A percentile compares a stretch with the other conserved stretches of the same genome.
phyloP scores from a whole-genome alignment of 2,113 vertebrate species.

The Alces alces region DNA sequence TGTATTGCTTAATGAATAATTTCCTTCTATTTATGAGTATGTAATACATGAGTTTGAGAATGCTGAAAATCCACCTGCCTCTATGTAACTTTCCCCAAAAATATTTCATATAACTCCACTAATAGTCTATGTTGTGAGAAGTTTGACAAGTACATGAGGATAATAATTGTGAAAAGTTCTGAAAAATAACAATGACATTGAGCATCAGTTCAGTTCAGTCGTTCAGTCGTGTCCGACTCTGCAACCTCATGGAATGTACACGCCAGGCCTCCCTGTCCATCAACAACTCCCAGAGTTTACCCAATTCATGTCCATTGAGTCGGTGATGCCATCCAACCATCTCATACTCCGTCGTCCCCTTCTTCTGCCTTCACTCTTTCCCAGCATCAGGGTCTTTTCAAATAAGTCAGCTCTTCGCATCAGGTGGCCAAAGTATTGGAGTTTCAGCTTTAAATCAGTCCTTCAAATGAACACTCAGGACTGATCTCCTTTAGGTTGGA shows the following conservation, averaged over 20 bases:
- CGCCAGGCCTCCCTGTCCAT: accelerated
- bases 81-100: not conserved
- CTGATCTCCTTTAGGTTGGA: not conserved
- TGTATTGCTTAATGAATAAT: not conserved
- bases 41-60: not conserved
- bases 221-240: accelerated
- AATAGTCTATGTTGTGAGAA: not conserved
- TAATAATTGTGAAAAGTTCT: not conserved
- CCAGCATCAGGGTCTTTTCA: not conserved
- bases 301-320: not conserved
- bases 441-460: not conserved
- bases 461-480: not conserved
- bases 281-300: not conserved
- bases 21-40: not conserved
- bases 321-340: not conserved
- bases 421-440: not conserved
- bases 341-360: not conserved
- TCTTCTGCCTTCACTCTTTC: not conserved
- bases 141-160: not conserved
- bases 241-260: accelerated
- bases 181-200: not conserved
- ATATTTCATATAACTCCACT: not conserved
- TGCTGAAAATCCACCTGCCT: not conserved
- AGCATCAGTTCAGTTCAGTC: not conserved
- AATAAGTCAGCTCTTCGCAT: accelerated